A percentile compares a stretch with the other conserved stretches of the same genome.
Conservation (phyloP, 2,797 vertebrate species). For the Menidia menidia region DNA sequence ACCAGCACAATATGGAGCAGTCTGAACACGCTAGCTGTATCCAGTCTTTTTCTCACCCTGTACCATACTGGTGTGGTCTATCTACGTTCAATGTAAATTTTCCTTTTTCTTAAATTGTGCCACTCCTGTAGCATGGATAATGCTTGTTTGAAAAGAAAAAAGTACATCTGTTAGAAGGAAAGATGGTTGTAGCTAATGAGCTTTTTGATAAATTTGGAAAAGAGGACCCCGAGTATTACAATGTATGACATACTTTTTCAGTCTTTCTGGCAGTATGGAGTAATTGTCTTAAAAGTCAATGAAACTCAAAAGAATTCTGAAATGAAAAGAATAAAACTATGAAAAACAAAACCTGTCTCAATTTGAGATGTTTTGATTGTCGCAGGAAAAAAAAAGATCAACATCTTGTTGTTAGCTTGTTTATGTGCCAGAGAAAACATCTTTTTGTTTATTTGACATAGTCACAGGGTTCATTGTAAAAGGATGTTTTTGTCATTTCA, state of each 20-base stretch:
- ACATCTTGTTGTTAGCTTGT: background rate
- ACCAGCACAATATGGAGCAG: too few species aligned
- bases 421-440: slow-evolving; percentile 1
- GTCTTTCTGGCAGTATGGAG: slow-evolving; percentile 8
- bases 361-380: background rate
- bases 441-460: background rate
- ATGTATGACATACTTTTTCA: slow-evolving; percentile 33
- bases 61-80: too few species aligned
- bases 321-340: background rate
- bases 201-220: slow-evolving; percentile 4
- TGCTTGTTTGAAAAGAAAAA: background rate
- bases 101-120: background rate
- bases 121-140: background rate
- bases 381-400: background rate
- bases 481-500: slow-evolving; percentile 20
- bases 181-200: slow-evolving; percentile 1
- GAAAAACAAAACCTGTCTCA: background rate
- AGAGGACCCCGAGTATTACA: background rate
- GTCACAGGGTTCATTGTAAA: background rate
- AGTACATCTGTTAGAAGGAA: slow-evolving; percentile 4
- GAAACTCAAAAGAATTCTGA: slow-evolving; percentile 22
- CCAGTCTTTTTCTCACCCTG: too few species aligned
- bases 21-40: too few species aligned
- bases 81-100: background rate
- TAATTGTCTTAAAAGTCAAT: slow-evolving; percentile 40